A percentile compares a stretch with the other conserved stretches of the same genome.
Evolutionary conservation across 2,888 invertebrate genomes (phyloP).

Genomic region (Seladonia tumulorum): DNA sequence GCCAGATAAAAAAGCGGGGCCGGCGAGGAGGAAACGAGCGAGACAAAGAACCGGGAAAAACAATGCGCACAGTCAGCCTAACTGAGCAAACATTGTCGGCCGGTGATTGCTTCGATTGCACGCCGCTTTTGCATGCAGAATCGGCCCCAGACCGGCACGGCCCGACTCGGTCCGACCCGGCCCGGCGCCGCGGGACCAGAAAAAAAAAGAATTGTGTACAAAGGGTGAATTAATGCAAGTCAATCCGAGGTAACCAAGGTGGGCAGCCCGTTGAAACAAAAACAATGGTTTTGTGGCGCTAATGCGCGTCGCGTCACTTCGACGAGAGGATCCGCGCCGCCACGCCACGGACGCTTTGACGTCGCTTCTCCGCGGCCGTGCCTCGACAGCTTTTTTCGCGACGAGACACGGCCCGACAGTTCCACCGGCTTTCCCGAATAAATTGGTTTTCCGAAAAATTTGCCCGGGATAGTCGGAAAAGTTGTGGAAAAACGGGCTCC

Average conservation of each 20-base stretch:
- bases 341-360: conserved; percentile 23
- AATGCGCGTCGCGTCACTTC: conserved; percentile 27
- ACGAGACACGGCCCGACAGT: not conserved
- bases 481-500: not conserved
- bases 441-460: not conserved
- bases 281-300: conserved; percentile 54
- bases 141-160: conserved; percentile 42
- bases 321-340: not conserved
- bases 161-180: not conserved
- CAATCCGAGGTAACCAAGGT: conserved; percentile 49
- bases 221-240: conserved; percentile 71
- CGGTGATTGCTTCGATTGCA: conserved; percentile 79
- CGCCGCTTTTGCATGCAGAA: conserved; percentile 71
- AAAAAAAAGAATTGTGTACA: conserved; percentile 68
- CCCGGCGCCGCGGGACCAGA: conserved; percentile 14
- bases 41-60: conserved; percentile 51
- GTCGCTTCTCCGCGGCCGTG: conserved; percentile 2
- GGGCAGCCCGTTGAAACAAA: conserved; percentile 52
- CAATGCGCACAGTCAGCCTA: conserved; percentile 70
- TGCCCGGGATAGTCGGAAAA: not conserved
- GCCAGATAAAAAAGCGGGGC: conserved; percentile 33
- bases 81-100: conserved; percentile 77
- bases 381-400: not conserved
- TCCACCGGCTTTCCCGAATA: not conserved
- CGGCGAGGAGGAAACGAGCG: conserved; percentile 5